Base-by-base conservation (phyloP, 1,140 invertebrate species). In the Armadillidium nasatum region DNA sequence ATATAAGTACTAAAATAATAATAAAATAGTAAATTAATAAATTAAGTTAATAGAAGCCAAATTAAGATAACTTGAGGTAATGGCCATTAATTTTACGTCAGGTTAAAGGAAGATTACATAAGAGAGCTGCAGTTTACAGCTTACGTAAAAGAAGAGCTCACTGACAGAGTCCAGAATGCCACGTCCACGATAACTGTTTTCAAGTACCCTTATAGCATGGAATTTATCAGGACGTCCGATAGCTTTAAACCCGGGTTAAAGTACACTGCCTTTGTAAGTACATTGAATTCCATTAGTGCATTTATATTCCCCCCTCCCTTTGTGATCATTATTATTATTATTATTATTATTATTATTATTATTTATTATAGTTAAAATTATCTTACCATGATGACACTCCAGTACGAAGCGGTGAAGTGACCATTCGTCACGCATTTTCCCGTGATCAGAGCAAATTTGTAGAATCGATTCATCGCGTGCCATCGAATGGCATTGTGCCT, bases 201-300 rank as follows among this genome's bases (percentile, higher is more conserved):
- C 83, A 89, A 90, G 76, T 90, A 93, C 80, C 90, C 91, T 44
- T 94, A 96, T 82, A 91, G 90, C 81, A 87, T 98, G 84, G 91
- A 94, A 80, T 87, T 94, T 69, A 88, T 93, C 68, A 90, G 93
- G 81, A 92, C 92, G 0, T 88, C 94, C 4, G 89, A 92, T 74
- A 91, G 90, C 80, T 98, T 94, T 84, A 95, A 96, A 83, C 93
- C 94, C 3, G 92, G 91, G 9, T 87, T 97, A 67, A 90, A 90
- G 75, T 96, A 95, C 83, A 90, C 87, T 66, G 90, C 92, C 73
- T 91, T 91, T 84, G 91, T 95, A 86, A 87, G 88, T 87, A 33
- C 33, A 33, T 33, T 33, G 33, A 33, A 33, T 33, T 33, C 33
- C 1, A n/a, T n/a, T n/a, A 33, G 33, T 33, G 33, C 6, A 3